phyloP scores from a whole-genome alignment of 2,113 vertebrate genomes.

The Strigops habroptila region DNA sequence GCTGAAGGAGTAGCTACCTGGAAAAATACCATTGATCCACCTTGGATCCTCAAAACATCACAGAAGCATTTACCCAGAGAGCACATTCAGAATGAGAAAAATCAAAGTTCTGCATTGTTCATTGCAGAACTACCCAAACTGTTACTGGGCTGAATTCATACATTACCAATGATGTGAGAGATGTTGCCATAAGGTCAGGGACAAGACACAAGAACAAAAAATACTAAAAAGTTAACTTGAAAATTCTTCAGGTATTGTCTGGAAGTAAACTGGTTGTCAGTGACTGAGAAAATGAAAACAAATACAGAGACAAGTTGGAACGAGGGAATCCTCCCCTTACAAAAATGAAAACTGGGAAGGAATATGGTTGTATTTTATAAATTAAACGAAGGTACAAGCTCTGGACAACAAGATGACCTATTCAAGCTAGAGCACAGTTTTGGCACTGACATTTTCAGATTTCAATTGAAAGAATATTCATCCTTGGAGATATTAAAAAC shows the following conservation, averaged over 20 bases:
- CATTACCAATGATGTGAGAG: neutral
- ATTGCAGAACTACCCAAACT: neutral
- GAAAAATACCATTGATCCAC: neutral
- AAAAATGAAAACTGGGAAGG: neutral
- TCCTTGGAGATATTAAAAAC: neutral
- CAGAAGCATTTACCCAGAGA: neutral
- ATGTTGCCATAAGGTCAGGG: neutral
- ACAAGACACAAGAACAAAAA: neutral
- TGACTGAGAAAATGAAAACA: neutral
- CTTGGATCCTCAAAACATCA: neutral
- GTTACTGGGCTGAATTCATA: neutral
- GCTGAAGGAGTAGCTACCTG: neutral
- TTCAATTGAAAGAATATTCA: neutral
- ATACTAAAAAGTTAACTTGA: neutral
- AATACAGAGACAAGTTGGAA: neutral
- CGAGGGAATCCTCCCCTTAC: neutral
- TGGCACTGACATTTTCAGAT: neutral
- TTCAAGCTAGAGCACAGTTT: neutral
- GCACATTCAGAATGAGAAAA: neutral
- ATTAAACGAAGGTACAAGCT: neutral
- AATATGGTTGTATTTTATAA: neutral
- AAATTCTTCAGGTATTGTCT: neutral
- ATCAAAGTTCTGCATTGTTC: fast-evolving
- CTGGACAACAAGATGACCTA: neutral
- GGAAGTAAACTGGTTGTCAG: neutral